Evolutionary conservation across 2,888 invertebrate genomes (phyloP).

Genomic region (Drosophila yooni): DNA sequence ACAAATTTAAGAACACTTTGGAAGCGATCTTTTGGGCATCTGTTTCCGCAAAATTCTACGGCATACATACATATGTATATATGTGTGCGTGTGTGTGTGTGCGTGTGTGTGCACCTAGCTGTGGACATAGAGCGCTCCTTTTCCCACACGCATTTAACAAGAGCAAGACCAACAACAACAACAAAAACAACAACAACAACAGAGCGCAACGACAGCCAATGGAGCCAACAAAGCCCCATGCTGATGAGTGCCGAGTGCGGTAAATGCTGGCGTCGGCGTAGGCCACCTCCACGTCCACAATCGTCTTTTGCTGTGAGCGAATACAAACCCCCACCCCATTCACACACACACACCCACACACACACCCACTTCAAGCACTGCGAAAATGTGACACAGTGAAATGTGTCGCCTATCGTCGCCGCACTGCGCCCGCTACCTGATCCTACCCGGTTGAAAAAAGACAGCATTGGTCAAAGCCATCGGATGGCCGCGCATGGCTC

Average conservation of each 20-base stretch:
- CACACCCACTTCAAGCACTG: not conserved
- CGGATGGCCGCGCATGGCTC: slow-evolving; percentile 73
- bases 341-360: not conserved
- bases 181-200: slow-evolving; percentile 17
- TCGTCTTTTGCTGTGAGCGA: slow-evolving; percentile 1
- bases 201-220: slow-evolving; percentile 43
- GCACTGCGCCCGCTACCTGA: slow-evolving; percentile 10
- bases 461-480: slow-evolving; percentile 70
- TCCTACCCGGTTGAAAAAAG: slow-evolving; percentile 41
- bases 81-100: not conserved
- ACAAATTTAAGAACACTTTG: not conserved
- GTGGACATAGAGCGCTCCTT: slow-evolving; percentile 53
- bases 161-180: slow-evolving; percentile 16
- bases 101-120: not conserved
- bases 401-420: slow-evolving; percentile 53
- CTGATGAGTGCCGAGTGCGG: slow-evolving; percentile 61
- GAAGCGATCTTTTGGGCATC: not conserved
- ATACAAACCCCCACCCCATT: not conserved
- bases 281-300: slow-evolving; percentile 15
- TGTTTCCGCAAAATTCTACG: not conserved
- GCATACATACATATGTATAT: not conserved
- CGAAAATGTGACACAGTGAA: slow-evolving; percentile 51
- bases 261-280: slow-evolving; percentile 43
- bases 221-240: slow-evolving; percentile 43
- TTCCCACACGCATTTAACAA: slow-evolving; percentile 56